Base-by-base conservation (phyloP, 2,797 vertebrate species). In the Adelosebastes latens region DNA sequence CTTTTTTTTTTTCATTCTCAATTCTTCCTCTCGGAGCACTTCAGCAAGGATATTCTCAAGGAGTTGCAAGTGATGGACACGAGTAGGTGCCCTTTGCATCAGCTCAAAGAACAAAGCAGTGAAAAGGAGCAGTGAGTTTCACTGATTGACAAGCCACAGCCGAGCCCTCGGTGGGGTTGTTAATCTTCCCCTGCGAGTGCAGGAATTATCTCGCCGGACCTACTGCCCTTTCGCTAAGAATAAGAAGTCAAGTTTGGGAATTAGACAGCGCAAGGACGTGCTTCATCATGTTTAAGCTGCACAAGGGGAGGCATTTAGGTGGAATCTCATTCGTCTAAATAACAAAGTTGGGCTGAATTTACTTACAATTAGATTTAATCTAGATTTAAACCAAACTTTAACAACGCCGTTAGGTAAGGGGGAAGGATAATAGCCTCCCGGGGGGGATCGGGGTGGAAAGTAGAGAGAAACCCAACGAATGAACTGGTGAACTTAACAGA, bases 101-200 rank as follows among this genome's bases (percentile, higher is more conserved):
- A 81, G 85, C 84, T 80, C 58, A 24, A 22, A 88, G 88, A 88
- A 91, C 87, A 89, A 91, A 90, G 90, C 59, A 52, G 13, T 69
- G 77, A 72, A 72, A 79, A 82, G 70, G 60, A 82, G 80, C 78
- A 64, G 77, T 22, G 84, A 84, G 72, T 65, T 46, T 6, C 59
- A 53, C 72, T 88, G 88, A 92, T 79, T 92, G 89, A 94, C 91
- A 86, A 68, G 79, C 84, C 42, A 5, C 82, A 76, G 79, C 83
- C 31, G 6, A 78, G 67, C 78, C 73, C 75, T 81, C 75, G 34
- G 76, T 49, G 79, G 52, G 77, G 75, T 32, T 87, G 81, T 85
- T 92, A 89, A 89, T 89, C 88, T 89, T 74, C 81, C 85, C 67
- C 60, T 58, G 87, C 76, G 83, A 89, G 82, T 24, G 79, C 60